A percentile compares a stretch with the other conserved stretches of the same genome.
phyloP scores from a whole-genome alignment of 2,888 invertebrate genomes.

The Noctua comes region DNA sequence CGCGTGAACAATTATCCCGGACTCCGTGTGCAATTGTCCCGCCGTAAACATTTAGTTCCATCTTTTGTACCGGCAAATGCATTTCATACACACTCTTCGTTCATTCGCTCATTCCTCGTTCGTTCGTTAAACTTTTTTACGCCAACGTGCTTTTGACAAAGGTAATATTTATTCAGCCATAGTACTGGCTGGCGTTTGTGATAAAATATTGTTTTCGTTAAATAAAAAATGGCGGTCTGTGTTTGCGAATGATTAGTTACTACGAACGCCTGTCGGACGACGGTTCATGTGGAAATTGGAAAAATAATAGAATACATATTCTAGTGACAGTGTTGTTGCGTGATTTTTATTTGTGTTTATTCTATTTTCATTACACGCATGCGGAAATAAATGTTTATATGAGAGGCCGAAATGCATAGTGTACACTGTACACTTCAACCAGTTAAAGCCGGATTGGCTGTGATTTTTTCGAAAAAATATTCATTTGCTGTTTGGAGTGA shows the following conservation, averaged over 20 bases:
- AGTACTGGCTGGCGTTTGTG: constrained; percentile 54
- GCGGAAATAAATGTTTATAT: constrained; percentile 22
- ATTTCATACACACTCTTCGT: constrained; percentile 43
- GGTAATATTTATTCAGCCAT: constrained; percentile 68
- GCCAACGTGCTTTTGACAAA: constrained; percentile 66
- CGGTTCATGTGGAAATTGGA: constrained; percentile 53
- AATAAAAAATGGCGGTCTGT: constrained; percentile 50
- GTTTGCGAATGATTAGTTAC: constrained; percentile 61
- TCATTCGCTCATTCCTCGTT: constrained; percentile 24
- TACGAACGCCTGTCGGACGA: constrained; percentile 24
- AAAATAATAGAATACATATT: constrained; percentile 50
- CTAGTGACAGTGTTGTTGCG: constrained; percentile 1
- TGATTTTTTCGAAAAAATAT: neutral
- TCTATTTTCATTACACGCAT: constrained; percentile 35
- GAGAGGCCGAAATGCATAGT: neutral
- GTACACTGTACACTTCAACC: neutral
- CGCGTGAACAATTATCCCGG: constrained; percentile 78
- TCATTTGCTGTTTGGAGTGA: too few species aligned
- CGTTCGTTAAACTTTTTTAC: constrained; percentile 65
- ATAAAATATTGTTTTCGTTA: constrained; percentile 58
- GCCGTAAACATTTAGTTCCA: constrained; percentile 73
- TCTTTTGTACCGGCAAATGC: constrained; percentile 69
- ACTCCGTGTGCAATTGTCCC: constrained; percentile 72
- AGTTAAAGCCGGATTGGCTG: neutral
- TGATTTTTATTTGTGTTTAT: constrained; percentile 48